Conservation (phyloP, 2,113 vertebrate genomes). For the Pelecanoides urinatrix region DNA sequence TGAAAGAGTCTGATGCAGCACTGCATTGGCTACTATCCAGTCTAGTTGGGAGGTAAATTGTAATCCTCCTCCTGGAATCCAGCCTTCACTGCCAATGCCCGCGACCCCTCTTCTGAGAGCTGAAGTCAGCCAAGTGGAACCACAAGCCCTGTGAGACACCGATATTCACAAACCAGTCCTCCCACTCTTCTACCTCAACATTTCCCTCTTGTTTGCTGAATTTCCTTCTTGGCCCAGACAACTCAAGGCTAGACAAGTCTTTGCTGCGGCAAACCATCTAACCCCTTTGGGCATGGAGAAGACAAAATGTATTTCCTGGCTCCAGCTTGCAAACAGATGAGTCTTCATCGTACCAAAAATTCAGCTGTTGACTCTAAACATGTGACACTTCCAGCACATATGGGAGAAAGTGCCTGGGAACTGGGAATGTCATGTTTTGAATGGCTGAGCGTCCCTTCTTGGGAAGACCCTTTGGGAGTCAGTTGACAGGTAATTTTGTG, state of each 20-base stretch:
- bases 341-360: not conserved
- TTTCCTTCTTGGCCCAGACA: slow-evolving; percentile 5
- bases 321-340: slow-evolving; percentile 20
- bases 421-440: not conserved
- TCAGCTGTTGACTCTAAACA: not conserved
- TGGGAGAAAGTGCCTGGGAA: not conserved
- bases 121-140: slow-evolving; percentile 47
- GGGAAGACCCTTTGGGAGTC: not conserved
- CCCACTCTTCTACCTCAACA: not conserved
- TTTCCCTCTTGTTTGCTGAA: not conserved
- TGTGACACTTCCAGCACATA: not conserved
- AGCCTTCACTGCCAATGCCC: not conserved
- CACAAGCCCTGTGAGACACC: not conserved
- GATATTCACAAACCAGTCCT: not conserved
- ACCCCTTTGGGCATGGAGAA: not conserved
- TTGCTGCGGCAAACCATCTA: slow-evolving; percentile 32
- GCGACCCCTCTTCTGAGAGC: not conserved
- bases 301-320: not conserved
- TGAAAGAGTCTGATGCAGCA: slow-evolving; percentile 7
- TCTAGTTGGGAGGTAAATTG: slow-evolving; percentile 54
- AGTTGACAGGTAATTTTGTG: not conserved
- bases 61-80: slow-evolving; percentile 21
- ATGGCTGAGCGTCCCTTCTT: not conserved
- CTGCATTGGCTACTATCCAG: slow-evolving; percentile 20
- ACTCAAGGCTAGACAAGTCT: slow-evolving; percentile 10